Evolutionary conservation across 2,888 invertebrate genomes (phyloP), one percentile per base, ranked within the genome.

Genomic region (Herminia tarsipennalis): DNA sequence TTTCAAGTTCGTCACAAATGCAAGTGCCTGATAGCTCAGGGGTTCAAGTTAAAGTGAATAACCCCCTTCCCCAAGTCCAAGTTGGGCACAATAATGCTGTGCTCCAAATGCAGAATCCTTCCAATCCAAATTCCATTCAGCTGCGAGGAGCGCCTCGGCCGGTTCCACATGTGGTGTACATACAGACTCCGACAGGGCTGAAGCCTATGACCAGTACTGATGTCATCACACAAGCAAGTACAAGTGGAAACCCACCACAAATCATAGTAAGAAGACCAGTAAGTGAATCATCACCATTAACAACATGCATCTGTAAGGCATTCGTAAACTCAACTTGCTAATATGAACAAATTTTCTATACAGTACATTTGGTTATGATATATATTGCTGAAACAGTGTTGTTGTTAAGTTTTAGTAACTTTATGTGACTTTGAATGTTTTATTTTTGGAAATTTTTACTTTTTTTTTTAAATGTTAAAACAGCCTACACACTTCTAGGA

Each of bases 121-220:
- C 79, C 10, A 85, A 74, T 41, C 45, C 63, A 43, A 88, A 84
- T 66, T 77, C 90, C 1, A 84, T 90, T 54, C 91, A 91, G 63
- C 62, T 90, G 39, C 66, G 92, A 39, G 84, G 86, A 14, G 54
- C 82, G 0, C 69, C 78, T 0, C 76, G 92, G 43, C 74, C 88
- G 27, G 81, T 93, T 56, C 84, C 93, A n/a, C 93, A 93, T 61
- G 85, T 94, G 56, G 93, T 94, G 24, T 94, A 93, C 66, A 93
- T 94, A 42, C 93, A 93, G 73, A 92, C 92, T 14, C 91, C 92
- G 0, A 83, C 88, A 9, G 92, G 92, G 17, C 65, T 92, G 59
- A 92, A 92, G 58, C 86, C 90, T 3, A 88, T 91, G 29, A 79
- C 87, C 2, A 89, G 87, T 51, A 84, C 88, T 2, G 92, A 92